Evolutionary conservation across 2,888 invertebrate species (phyloP), one percentile per base, ranked within the genome.

Genomic region (Dasypogon diadema): DNA sequence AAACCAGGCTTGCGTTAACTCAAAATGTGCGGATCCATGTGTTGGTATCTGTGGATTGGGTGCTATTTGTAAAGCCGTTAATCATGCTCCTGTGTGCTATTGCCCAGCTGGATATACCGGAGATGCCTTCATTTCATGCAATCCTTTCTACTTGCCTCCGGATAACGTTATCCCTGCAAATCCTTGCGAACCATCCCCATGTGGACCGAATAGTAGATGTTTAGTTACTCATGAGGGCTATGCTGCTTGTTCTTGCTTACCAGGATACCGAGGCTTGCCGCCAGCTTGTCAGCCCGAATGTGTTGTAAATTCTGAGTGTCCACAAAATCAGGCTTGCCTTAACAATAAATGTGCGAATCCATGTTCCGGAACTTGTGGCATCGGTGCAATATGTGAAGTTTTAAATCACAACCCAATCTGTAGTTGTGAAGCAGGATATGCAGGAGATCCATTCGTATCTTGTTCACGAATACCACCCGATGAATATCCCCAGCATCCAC

Each of bases 371-470:
- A 92, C 92, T 76, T 95, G 95, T 83, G 95, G 95, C 16, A 85
- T 90, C 2, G 90, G 90, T 76, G 93, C 95, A 0, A 86, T 90
- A 48, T 96, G 96, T 83, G 89, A 91, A 63, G 93, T 94, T 0
- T 89, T 94, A 24, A 93, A 94, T 83, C 95, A 96, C 83, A 94
- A 94, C 84, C 95, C 95, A 2, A 91, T 95, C 79, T 96, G 96
- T 82, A 92, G 90, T 79, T 96, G 96, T 83, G 90, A 91, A 34
- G 85, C 88, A 18, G 92, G 91, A 37, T 90, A 91, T 83, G 89
- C 91, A 76, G 96, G 96, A 10, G 93, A 95, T 90, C 95, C 96
- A 56, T 95, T 94, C 82, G 88, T 90, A 10, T 90, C 89, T 56
- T 94, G 94, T 81, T 79, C 83, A 26, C 80, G 81, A 68, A 80